A percentile compares a stretch with the other conserved stretches of the same genome.
Conservation (phyloP, 2,113 vertebrate species). For the Chascanopsetta lugubris region DNA sequence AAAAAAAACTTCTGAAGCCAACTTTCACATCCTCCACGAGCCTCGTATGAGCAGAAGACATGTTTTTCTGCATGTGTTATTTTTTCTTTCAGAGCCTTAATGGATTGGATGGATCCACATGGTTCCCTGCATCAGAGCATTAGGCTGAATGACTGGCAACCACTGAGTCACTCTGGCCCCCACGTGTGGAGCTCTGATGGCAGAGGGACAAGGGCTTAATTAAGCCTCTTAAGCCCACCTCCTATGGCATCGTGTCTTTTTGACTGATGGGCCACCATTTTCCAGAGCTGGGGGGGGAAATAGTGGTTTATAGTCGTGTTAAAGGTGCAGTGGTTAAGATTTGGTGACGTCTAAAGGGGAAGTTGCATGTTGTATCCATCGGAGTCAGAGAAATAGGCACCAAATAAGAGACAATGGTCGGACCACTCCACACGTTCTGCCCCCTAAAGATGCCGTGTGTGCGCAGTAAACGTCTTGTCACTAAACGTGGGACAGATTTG, state of each 20-base stretch:
- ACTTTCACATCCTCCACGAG: too few relatives aligned
- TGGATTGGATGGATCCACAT: conserved; percentile 73
- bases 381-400: too few relatives aligned
- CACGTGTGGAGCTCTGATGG: conserved; percentile 72
- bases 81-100: conserved; percentile 59
- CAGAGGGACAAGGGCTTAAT: conserved; percentile 69
- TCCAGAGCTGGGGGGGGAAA: conserved; percentile 17
- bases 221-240: conserved; percentile 69
- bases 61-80: conserved; percentile 45
- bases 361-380: too few relatives aligned
- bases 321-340: too few relatives aligned
- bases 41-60: conserved; percentile 43
- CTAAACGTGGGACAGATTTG: too few relatives aligned
- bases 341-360: too few relatives aligned
- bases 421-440: too few relatives aligned
- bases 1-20: too few relatives aligned
- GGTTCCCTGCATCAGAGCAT: conserved; percentile 77
- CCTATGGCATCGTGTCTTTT: conserved; percentile 62
- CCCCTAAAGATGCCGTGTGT: too few relatives aligned
- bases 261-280: conserved; percentile 71
- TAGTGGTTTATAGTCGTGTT: too few relatives aligned
- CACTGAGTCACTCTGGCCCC: conserved; percentile 75
- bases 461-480: too few relatives aligned
- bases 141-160: conserved; percentile 77
- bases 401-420: too few relatives aligned